Evolutionary conservation across 2,888 invertebrate species (phyloP).

Genomic region (Macaria liturata): DNA sequence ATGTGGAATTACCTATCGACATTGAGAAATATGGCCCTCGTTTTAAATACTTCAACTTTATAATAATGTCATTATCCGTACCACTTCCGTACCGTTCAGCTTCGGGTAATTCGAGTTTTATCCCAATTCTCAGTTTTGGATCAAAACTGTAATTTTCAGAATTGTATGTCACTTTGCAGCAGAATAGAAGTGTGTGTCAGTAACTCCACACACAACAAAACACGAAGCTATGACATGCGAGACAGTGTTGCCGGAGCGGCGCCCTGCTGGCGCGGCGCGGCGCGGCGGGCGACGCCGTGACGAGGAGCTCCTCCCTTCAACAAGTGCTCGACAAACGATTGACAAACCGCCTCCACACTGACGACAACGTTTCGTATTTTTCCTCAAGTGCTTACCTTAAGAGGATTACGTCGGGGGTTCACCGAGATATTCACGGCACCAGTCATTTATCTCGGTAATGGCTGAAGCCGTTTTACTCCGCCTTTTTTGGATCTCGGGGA

Average conservation of each 20-base stretch:
- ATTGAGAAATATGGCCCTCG: slow-evolving; percentile 8
- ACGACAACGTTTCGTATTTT: slow-evolving; percentile 38
- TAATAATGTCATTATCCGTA: too few species aligned
- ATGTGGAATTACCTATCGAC: slow-evolving; percentile 18
- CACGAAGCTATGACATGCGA: too few species aligned
- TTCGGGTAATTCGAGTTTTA: too few species aligned
- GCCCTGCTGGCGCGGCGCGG: too few species aligned
- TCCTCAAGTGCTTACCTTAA: slow-evolving; percentile 55
- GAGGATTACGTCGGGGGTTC: slow-evolving; percentile 52
- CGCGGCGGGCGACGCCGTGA: too few species aligned
- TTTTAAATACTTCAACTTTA: not conserved
- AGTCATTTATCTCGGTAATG: slow-evolving; percentile 77
- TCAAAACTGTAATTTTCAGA: too few species aligned
- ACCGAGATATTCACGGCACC: slow-evolving; percentile 53
- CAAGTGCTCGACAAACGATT: slow-evolving; percentile 32
- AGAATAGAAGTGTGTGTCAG: too few species aligned
- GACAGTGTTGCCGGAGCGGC: too few species aligned
- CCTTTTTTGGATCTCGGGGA: slow-evolving; percentile 72
- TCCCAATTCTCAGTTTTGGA: too few species aligned
- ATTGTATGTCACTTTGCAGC: too few species aligned
- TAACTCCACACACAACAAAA: too few species aligned
- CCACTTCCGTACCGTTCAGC: too few species aligned
- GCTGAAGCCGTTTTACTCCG: slow-evolving; percentile 57
- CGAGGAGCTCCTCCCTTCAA: slow-evolving; percentile 19
- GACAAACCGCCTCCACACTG: slow-evolving; percentile 25